A percentile compares a stretch with the other conserved stretches of the same genome.
Evolutionary conservation across 2,113 vertebrate genomes (phyloP).

Genomic region (Eidolon helvum): DNA sequence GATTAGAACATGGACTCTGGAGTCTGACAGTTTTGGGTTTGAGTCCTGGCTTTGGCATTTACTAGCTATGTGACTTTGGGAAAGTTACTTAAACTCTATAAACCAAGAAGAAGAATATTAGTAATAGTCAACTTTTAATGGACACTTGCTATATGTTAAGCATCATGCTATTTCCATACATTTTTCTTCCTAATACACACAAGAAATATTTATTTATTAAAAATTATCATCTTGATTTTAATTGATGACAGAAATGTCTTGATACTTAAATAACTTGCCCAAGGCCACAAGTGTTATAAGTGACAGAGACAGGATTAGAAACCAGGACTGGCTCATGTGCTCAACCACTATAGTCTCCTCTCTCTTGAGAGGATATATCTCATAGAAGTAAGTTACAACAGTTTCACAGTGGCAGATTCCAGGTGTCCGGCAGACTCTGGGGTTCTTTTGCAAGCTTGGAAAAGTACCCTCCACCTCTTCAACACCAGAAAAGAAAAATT

Average conservation of each 20-base stretch:
- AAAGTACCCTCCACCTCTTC: neutral
- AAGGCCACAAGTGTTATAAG: neutral
- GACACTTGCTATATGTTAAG: neutral
- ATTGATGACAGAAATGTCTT: neutral
- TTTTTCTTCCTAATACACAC: neutral
- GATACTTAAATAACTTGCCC: neutral
- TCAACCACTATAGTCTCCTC: neutral
- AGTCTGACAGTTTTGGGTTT: neutral
- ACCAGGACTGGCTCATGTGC: neutral
- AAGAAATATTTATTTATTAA: neutral
- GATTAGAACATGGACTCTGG: neutral
- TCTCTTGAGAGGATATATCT: neutral
- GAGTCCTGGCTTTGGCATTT: neutral
- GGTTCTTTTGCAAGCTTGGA: neutral
- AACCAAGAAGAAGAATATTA: neutral
- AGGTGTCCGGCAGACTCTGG: neutral
- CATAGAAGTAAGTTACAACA: neutral
- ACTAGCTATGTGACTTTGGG: neutral
- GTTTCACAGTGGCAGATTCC: neutral
- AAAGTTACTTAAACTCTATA: neutral
- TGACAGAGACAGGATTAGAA: neutral
- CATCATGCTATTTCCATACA: neutral
- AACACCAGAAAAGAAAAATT: neutral
- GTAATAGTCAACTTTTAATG: neutral
- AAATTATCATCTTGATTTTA: neutral